Evolutionary conservation across 1,140 invertebrate species (phyloP).

Genomic region (Zelostemma sp.): DNA sequence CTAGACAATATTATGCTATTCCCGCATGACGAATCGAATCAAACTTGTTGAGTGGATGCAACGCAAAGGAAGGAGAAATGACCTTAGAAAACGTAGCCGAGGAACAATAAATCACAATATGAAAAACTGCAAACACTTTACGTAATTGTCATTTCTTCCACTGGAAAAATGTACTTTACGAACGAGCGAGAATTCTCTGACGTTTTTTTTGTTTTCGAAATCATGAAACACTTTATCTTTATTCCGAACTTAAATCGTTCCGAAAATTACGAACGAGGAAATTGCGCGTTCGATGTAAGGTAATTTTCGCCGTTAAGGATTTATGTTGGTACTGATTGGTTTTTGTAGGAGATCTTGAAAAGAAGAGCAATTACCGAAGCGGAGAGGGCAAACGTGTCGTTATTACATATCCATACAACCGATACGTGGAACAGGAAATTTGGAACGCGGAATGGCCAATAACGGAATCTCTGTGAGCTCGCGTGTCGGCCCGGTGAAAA

Average conservation of each 20-base stretch:
- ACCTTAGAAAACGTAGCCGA: background rate
- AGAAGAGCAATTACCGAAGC: conserved; percentile 27
- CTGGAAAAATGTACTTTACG: no score
- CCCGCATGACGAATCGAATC: conserved; percentile 23
- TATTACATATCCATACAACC: conserved; percentile 19
- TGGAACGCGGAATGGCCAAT: conserved; percentile 28
- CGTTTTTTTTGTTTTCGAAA: no score
- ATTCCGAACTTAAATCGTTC: no score
- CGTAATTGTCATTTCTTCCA: background rate
- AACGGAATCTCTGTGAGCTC: conserved; percentile 30
- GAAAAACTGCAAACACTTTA: background rate
- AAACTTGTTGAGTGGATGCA: background rate
- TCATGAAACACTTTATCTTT: no score
- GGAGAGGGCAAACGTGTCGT: conserved; percentile 15
- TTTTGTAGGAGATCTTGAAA: conserved; percentile 23
- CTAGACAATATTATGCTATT: conserved; percentile 27
- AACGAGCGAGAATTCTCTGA: no score
- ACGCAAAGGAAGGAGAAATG: background rate
- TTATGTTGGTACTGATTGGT: conserved; percentile 13
- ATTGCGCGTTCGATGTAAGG: no score
- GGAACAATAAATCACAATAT: conserved; percentile 3
- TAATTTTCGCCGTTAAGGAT: no score
- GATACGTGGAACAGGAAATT: conserved; percentile 23
- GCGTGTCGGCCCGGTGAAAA: conserved; percentile 23
- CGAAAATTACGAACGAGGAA: no score